Conservation (phyloP, 1,140 invertebrate genomes). For the Drosophila arizonae region DNA sequence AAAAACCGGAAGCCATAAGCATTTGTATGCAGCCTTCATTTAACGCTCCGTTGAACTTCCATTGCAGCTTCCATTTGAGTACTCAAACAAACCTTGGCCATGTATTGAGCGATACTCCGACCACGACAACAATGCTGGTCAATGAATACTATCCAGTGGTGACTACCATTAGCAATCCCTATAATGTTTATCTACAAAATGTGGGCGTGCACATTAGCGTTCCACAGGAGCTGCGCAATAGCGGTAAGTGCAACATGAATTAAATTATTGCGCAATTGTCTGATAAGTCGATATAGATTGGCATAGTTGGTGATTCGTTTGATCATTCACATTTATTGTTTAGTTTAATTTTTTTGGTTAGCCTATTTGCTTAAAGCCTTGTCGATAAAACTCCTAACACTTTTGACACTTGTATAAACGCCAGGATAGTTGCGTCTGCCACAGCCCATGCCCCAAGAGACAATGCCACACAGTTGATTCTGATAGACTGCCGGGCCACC, state of each 20-base stretch:
- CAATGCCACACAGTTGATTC: conserved; percentile 84
- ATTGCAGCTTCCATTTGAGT: conserved; percentile 78
- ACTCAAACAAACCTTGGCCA: conserved; percentile 76
- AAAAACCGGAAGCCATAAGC: conserved; percentile 47
- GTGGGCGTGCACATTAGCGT: conserved; percentile 76
- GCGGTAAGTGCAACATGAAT: conserved; percentile 60
- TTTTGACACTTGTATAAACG: conserved; percentile 84
- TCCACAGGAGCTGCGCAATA: conserved; percentile 61
- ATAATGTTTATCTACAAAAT: conserved; percentile 78
- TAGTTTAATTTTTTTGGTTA: neutral
- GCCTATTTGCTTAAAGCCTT: conserved; percentile 59
- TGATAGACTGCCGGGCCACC: conserved; percentile 86
- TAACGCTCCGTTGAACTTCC: conserved; percentile 46
- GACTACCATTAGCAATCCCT: conserved; percentile 72
- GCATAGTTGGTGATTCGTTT: too few relatives aligned
- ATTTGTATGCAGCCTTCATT: conserved; percentile 38
- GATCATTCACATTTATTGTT: neutral
- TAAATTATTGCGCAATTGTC: neutral
- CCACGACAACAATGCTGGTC: conserved; percentile 69
- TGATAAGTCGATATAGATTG: neutral
- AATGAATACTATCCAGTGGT: conserved; percentile 81
- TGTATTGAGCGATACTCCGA: conserved; percentile 25
- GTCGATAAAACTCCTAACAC: conserved; percentile 76
- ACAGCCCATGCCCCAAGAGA: conserved; percentile 85
- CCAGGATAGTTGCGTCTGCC: conserved; percentile 83